Percentiles rank a stretch among this genome's conserved stretches.
phyloP scores from a whole-genome alignment of 2,888 invertebrate species.

The Pollenia amentaria region DNA sequence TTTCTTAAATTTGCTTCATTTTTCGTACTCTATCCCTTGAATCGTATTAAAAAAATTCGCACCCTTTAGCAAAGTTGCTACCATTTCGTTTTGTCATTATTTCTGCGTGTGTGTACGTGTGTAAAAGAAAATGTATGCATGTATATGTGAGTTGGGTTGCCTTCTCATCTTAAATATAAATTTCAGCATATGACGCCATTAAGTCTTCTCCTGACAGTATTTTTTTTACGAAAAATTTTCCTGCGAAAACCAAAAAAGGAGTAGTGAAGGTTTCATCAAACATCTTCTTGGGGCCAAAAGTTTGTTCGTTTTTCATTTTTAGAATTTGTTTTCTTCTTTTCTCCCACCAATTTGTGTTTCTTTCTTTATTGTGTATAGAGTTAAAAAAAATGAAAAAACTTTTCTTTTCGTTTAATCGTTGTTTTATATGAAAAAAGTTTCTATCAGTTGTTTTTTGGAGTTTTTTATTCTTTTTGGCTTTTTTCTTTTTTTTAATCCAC shows the following conservation, averaged over 20 bases:
- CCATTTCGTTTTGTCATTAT: constrained; percentile 33
- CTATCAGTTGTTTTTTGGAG: constrained; percentile 75
- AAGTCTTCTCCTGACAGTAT: constrained; percentile 80
- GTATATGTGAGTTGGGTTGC: constrained; percentile 2
- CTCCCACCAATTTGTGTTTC: constrained; percentile 30
- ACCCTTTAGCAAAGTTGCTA: constrained; percentile 63
- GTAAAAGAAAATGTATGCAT: neutral
- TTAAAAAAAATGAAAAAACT: constrained; percentile 53
- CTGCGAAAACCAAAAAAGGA: neutral
- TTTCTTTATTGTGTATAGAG: constrained; percentile 71
- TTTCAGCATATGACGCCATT: constrained; percentile 81
- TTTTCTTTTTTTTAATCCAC: constrained; percentile 75
- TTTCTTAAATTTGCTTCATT: constrained; percentile 37
- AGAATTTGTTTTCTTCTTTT: constrained; percentile 66
- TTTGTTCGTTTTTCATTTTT: constrained; percentile 44
- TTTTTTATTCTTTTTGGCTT: constrained; percentile 50
- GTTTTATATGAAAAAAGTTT: constrained; percentile 67
- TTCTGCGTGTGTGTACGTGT: neutral
- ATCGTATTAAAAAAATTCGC: constrained; percentile 42
- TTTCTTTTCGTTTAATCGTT: constrained; percentile 69
- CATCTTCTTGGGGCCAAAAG: constrained; percentile 76
- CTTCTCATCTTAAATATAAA: constrained; percentile 80
- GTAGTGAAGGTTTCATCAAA: constrained; percentile 78
- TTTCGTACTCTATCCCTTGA: constrained; percentile 34
- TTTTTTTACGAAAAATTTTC: constrained; percentile 75